Base-by-base conservation (phyloP, 2,888 invertebrate genomes). In the Drosophila prostipennis region DNA sequence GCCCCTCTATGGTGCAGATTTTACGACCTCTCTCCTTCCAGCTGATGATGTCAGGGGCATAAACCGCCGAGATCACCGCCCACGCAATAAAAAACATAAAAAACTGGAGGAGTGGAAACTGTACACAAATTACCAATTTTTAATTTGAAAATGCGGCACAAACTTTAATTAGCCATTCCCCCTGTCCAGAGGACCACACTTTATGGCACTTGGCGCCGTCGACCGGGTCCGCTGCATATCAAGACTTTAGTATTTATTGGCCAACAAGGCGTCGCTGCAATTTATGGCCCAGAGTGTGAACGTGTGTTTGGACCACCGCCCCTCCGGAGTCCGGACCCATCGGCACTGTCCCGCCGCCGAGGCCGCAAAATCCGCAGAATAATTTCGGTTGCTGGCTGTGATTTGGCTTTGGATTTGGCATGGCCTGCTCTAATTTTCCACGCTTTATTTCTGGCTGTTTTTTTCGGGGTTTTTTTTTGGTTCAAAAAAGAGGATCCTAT, bases 291-390 rank as follows among this genome's bases (percentile, higher is more conserved):
- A 64, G 59, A 77, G 77, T 78, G 77, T 81, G 68, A 80, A 65
- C 57, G 68, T 64, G 64, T 56, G 40, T 53, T 69, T 45, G 34
- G 39, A 19, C 49, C 43, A 16, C 40, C 37, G 26, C 52, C 6
- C 32, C 14, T 2, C 29, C 34, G 10, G 4, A 2, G 13, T 2
- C 29, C 34, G 10, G 4, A 2, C 3, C n/a, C 49, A 36, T 34
- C 43, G 6, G 16, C 32, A 32, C 46, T 46, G 48, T 34, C 16
- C 56, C 45, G 65, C 80, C 86, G 51, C 57, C 40, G 61, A 60
- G 65, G 87, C 87, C 86, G 54, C 86, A 83, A 74, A 86, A 76
- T 79, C 87, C 84, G 74, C 76, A 79, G 63, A 86, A 85, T 85
- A 77, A 85, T 88, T 88, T 77, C 77, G 84, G 80, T 80, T 72